Evolutionary conservation across 1,140 invertebrate species (phyloP), one percentile per base, ranked within the genome.

Genomic region (Akabosia matsudoensis): DNA sequence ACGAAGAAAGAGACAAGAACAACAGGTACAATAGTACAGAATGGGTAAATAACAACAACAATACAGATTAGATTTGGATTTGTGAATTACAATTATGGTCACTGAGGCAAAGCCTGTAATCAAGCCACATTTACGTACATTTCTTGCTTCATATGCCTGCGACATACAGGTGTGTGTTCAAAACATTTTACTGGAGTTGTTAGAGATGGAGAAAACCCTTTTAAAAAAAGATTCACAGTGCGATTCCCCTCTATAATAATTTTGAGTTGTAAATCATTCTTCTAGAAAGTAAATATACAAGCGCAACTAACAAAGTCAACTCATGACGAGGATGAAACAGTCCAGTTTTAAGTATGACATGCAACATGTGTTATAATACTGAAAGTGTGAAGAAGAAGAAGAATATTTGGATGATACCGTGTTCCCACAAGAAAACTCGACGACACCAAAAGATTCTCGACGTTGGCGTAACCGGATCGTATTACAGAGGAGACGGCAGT

Each of bases 101-200:
- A 76, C 61, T 70, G 74, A 74, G 74, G 33, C 78, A 70, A 77
- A 54, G 75, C 78, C 78, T 79, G 72, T 79, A 79, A 79, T 79
- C 78, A 79, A 75, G 61, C 51, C 31, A 73, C 75, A 79, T 79
- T 79, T 10, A 79, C 64, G 18, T 76, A n/a, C n/a, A n/a, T n/a
- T n/a, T 76, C 76, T 74, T 79, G 24, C 61, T 34, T 45, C 56
- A 33, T 64, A 34, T 67, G 22, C 33, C n/a, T n/a, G n/a, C n/a
- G n/a, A n/a, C n/a, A n/a, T n/a, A n/a, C n/a, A n/a, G n/a, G n/a
- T n/a, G n/a, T n/a, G n/a, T n/a, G n/a, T n/a, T n/a, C n/a, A n/a
- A n/a, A n/a, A n/a, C n/a, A n/a, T n/a, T n/a, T n/a, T n/a, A n/a
- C 51, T 45, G 45, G 73, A 33, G 30, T 4, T 31, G 61, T 1